A percentile compares a stretch with the other conserved stretches of the same genome.
Evolutionary conservation across 2,797 vertebrate species (phyloP).

Genomic region (Vespertilio murinus): DNA sequence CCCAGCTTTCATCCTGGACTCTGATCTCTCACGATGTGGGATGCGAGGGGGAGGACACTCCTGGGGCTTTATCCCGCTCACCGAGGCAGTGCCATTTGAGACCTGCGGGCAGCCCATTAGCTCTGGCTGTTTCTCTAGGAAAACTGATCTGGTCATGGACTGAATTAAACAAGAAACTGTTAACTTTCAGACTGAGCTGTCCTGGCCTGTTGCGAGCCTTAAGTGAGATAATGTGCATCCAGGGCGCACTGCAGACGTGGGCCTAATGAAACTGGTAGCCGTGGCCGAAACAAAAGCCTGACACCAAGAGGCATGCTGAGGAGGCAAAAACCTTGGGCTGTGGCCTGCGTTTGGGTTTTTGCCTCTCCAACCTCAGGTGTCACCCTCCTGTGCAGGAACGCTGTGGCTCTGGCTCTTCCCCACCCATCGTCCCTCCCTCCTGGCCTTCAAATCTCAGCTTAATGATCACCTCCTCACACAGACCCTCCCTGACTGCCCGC

Average conservation of each 20-base stretch:
- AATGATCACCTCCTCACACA: neutral
- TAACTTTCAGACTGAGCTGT: neutral
- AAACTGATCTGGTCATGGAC: neutral
- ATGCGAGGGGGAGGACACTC: neutral
- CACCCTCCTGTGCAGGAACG: neutral
- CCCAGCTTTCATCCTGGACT: conserved; percentile 52
- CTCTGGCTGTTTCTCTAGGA: conserved; percentile 20
- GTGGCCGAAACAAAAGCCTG: neutral
- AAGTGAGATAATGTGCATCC: neutral
- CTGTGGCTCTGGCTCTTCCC: neutral
- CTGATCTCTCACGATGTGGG: conserved; percentile 51
- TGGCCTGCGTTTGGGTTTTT: neutral
- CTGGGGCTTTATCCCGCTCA: neutral
- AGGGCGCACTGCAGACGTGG: neutral
- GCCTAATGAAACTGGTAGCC: neutral
- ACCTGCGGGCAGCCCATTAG: neutral
- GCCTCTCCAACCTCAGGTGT: neutral
- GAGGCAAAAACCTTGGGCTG: neutral
- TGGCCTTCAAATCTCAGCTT: neutral
- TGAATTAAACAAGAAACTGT: conserved; percentile 1
- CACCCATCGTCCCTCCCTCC: neutral
- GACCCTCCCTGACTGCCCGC: neutral
- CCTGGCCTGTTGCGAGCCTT: neutral
- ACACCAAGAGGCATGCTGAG: neutral
- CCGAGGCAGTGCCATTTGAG: neutral